Conservation (phyloP, 2,888 invertebrate species). For the Caenorhabditis sp. region DNA sequence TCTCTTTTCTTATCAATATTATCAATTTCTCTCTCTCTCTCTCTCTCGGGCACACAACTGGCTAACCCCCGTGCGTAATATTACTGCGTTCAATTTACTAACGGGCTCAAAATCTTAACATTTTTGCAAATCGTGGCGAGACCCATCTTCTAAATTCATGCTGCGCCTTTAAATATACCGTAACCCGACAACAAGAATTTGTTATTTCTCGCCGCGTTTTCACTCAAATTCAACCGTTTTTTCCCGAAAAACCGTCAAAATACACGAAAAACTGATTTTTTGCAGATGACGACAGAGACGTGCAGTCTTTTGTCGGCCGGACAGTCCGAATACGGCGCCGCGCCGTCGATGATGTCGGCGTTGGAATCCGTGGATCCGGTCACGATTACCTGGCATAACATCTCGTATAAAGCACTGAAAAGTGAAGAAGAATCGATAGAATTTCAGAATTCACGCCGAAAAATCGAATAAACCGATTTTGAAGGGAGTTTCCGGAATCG, state of each 20-base stretch:
- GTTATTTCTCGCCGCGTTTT: not conserved
- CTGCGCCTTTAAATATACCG: conserved; percentile 12
- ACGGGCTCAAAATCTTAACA: not conserved
- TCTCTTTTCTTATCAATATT: not conserved
- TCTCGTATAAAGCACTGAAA: conserved; percentile 43
- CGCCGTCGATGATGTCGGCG: conserved; percentile 57
- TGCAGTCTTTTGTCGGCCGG: conserved; percentile 63
- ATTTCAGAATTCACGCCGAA: conserved; percentile 51
- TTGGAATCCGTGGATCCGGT: conserved; percentile 71
- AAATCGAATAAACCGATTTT: conserved; percentile 57
- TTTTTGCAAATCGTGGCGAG: not conserved
- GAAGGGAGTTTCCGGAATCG: conserved; percentile 67
- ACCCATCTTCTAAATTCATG: not conserved
- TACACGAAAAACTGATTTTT: no score
- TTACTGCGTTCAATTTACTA: conserved; percentile 31
- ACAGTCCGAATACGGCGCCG: conserved; percentile 65
- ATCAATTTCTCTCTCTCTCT: no score
- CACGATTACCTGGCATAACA: conserved; percentile 71
- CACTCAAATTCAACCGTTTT: not conserved
- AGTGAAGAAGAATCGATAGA: not conserved
- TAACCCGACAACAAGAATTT: no score
- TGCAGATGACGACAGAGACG: conserved; percentile 57
- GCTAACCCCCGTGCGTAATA: not conserved
- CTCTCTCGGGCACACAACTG: no score
- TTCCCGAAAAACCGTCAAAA: not conserved